Evolutionary conservation across 2,888 invertebrate genomes (phyloP), one percentile per base, ranked within the genome.

Genomic region (Strigamia transsilvanica): DNA sequence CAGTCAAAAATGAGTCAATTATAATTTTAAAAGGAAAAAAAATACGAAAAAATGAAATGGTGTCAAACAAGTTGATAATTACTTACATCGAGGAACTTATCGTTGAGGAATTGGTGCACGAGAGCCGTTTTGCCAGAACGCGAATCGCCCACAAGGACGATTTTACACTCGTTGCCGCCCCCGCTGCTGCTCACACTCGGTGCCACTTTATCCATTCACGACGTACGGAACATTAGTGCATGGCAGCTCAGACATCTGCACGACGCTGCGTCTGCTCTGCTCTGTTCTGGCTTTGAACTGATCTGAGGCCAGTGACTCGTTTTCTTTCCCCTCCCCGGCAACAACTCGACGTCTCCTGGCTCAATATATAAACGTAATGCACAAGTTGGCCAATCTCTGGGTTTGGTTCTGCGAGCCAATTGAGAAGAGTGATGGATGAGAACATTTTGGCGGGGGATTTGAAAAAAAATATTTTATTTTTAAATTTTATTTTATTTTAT

Each of bases 81-180:
- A 86, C 90, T 88, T 85, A 91, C 91, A 89, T 91, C 91, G 84
- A 90, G 89, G 85, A 90, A 91, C 6, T 89, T 89, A 86, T 91
- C 91, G n/a, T 90, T 89, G 80, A 91, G 90, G 85, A 91, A 91
- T 85, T 91, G 88, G 87, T 92, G 91, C 4, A 92, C 91, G 9
- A 92, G 89, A 0, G 92, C 89, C 0, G 92, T 92, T 87, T 92
- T 92, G 51, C 92, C 92, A 85, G 91, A 91, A 86, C 90, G 91
- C 78, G 91, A 90, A 87, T 92, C 92, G 0, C 92, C 92, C 0
- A 92, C 92, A 79, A 92, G 88, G 81, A 92, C 92, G 82, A 92
- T 90, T 86, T 92, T 92, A 84, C 86, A 86, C 82, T 87, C 86
- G 83, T 85, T 83, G 66, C 85, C 85, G 78, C 84, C 80, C 41